Base-by-base conservation (phyloP, 2,113 vertebrate species). In the Hemibates koningsi region DNA sequence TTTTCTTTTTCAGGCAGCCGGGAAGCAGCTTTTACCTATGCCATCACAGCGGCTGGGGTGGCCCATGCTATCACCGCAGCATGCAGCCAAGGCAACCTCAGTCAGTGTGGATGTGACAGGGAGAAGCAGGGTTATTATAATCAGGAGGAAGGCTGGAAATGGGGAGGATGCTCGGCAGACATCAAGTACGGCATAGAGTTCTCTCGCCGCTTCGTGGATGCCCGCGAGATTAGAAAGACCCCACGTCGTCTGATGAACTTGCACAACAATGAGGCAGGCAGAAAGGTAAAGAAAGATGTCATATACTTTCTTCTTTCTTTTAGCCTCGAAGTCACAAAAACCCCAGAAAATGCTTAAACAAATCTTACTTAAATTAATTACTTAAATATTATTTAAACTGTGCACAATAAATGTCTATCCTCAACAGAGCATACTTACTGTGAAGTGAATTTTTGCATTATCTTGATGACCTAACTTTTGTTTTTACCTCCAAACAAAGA, bases 141-240 rank as follows among this genome's bases (percentile, higher is more conserved):
- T 95, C 98, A 99, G 95, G 98, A 99, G 45, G 98, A 99, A 94
- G 98, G 99, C 96, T 99, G 99, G 99, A 99, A 99, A 95, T 99
- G 99, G 99, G 99, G 99, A 68, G 99, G 99, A 93, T 99, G 99
- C 96, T 99, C 99, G 0, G 98, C 99, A 1, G 98, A 99, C 93
- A 97, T 99, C 97, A 98, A 98, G 94, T 99, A 99, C 3, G 99
- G 98, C 94, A 97, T 99, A n/a, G 98, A 99, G 94, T 99, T 99
- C 97, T 99, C 99, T 88, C 97, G 97, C 53, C 98, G 97, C 94
- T 99, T 99, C 73, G 98, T 99, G 91, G 99, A 99, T 48, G 98
- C 99, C 84, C 97, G 99, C 2, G 99, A 99, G 97, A 98, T 99
- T 91, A 99, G 97, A 96, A 99, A 99, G 96, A 99, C 98, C 11